phyloP scores from a whole-genome alignment of 1,140 invertebrate species.

The Drosophila parabipectinata region DNA sequence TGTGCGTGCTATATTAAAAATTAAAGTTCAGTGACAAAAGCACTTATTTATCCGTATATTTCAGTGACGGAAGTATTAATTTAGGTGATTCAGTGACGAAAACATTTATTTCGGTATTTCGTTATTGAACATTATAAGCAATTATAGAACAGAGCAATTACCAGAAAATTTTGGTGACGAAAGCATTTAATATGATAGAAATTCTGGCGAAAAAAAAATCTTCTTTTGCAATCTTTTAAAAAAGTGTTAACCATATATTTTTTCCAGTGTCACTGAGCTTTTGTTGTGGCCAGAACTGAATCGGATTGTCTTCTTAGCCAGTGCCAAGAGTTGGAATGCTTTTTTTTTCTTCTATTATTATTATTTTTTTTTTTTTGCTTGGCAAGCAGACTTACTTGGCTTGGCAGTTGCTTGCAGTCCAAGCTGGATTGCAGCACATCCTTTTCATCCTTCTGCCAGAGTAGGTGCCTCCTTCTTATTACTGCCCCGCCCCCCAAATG shows the following conservation, averaged over 20 bases:
- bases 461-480: neutral
- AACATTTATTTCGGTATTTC: too few species aligned
- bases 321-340: constrained; percentile 4
- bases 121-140: too few species aligned
- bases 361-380: neutral
- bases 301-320: constrained; percentile 24
- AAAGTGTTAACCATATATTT: neutral
- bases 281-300: constrained; percentile 15
- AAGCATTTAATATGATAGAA: too few species aligned
- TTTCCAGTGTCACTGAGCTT: constrained; percentile 14
- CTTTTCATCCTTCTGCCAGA: neutral
- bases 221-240: neutral
- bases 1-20: too few species aligned
- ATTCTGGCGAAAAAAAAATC: too few species aligned
- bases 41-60: neutral
- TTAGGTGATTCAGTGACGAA: too few species aligned
- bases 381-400: constrained; percentile 3
- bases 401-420: constrained; percentile 39
- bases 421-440: constrained; percentile 32
- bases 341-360: neutral
- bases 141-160: too few species aligned
- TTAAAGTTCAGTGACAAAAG: too few species aligned
- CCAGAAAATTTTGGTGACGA: too few species aligned
- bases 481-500: constrained; percentile 8
- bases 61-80: neutral